Evolutionary conservation across 1,140 invertebrate genomes (phyloP), one percentile per base, ranked within the genome.

Genomic region (Nephotettix cincticeps): DNA sequence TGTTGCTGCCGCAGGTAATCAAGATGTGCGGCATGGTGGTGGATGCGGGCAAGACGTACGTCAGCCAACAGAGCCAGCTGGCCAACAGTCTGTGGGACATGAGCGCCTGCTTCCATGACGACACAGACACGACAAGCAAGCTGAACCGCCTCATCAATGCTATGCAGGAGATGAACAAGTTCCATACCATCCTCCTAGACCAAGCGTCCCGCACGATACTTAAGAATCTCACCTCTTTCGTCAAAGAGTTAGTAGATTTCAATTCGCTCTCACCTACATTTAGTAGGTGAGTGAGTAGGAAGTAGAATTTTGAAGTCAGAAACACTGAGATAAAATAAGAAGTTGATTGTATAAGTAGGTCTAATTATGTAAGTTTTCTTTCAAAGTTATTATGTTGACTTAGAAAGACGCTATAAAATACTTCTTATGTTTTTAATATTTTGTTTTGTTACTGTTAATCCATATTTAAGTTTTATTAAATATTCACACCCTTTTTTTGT

Each of bases 131-230:
- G 67, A 85, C 89, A 80, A 85, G 86, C 3, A 86, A 85, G 21
- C 79, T 93, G 43, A 91, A 90, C 75, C 89, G 91, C 78, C 83
- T 93, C 71, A 91, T 91, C 68, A 89, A 91, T 78, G 86, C 88
- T 68, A 81, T 94, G 14, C 87, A 93, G 83, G 93, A 96, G 84
- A 93, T 95, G 88, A 91, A 92, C 78, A 96, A 96, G 79, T 97
- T 94, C 79, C 93, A 96, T 75, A 90, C 90, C 6, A 96, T 93
- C 73, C 83, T 97, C 27, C 81, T 97, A 75, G 95, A 97, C 80
- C 95, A 97, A 83, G 93, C 93, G 11, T 93, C 93, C 45, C 86
- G 94, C 77, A 94, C 93, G 69, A 88, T 98, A 65, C 84, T 93
- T 19, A 95, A 94, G 82, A 96, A 95, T 86, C 85, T 97, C 71